Evolutionary conservation across 2,797 vertebrate species (phyloP), one percentile per base, ranked within the genome.

Genomic region (Erethizon dorsatum): DNA sequence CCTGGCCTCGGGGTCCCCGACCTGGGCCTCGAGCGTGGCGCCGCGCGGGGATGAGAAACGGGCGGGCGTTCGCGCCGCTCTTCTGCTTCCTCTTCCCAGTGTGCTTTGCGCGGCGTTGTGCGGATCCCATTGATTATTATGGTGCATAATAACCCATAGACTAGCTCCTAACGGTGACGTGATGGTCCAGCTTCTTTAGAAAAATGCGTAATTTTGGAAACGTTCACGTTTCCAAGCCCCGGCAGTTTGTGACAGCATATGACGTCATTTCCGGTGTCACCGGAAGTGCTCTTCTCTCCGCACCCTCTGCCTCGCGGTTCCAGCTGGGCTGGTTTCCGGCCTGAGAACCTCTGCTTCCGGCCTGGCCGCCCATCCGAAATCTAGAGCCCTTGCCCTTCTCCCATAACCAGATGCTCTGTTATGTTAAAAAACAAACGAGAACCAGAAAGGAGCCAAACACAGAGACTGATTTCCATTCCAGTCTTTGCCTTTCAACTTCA

Each of bases 401-500:
- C 63, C 14, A 31, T 56, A 61, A 65, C 0, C 2, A 71, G 88
- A 45, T 37, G 8, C 50, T 12, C 47, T 22, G 9, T 63, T 80
- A 56, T 73, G 87, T 86, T 84, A 24, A 4, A 90, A 90, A 91
- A 57, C 45, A 88, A 93, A 88, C 13, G 33, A 54, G 73, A 83
- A 87, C 69, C 56, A 93, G 57, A 93, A 73, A 54, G 13, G 41
- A 61, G 56, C 45, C 83, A 28, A 91, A 54, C 3, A 18, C 22
- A 50, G 91, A 77, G 79, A n/a, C 47, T 26, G 47, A 33, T 90
- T 95, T 87, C 63, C 28, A 67, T 86, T 37, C 8, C 20, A 20
- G 56, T 6, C 73, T 59, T 69, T 52, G 18, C 67, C 54, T 54
- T 94, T 93, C 65, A 73, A 65, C 63, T 56, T 54, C 50, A 77